Percentiles rank a stretch among this genome's conserved stretches.
Evolutionary conservation across 2,888 invertebrate genomes (phyloP).

Genomic region (Rhorus exstirpatorius): DNA sequence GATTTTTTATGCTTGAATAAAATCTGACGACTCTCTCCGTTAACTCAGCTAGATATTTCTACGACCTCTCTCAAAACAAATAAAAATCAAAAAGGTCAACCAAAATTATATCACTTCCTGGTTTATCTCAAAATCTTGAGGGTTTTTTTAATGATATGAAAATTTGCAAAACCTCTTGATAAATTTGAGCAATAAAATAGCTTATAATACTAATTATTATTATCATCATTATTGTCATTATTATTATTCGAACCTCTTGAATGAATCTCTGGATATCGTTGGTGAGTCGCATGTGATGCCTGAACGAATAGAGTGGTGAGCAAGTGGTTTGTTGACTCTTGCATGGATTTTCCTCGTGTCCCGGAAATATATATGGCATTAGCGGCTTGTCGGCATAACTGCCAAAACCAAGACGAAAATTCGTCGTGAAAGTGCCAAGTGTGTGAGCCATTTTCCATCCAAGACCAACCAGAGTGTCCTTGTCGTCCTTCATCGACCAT

Average conservation of each 20-base stretch:
- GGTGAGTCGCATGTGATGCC: constrained; percentile 92
- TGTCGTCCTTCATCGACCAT: constrained; percentile 95
- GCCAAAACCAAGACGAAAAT: constrained; percentile 92
- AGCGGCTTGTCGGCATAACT: constrained; percentile 93
- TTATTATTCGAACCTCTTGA: constrained; percentile 74
- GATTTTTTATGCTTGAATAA: too few species aligned
- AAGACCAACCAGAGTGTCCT: constrained; percentile 91
- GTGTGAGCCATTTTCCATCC: constrained; percentile 88
- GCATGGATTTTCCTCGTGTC: constrained; percentile 89
- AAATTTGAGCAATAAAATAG: too few species aligned
- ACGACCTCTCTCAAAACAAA: too few species aligned
- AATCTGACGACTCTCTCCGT: too few species aligned
- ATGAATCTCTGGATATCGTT: constrained; percentile 88
- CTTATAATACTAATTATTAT: too few species aligned
- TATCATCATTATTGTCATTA: not conserved
- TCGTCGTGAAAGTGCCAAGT: constrained; percentile 90
- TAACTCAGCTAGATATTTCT: too few species aligned
- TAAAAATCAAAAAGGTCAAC: too few species aligned
- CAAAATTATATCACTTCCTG: too few species aligned
- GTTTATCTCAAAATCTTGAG: too few species aligned
- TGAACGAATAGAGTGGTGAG: constrained; percentile 93
- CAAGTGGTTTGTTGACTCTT: constrained; percentile 88
- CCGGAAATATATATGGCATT: constrained; percentile 89
- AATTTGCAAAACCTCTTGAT: too few species aligned
- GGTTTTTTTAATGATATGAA: too few species aligned